Conservation (phyloP, 2,113 vertebrate species). For the Semicossyphus pulcher region DNA sequence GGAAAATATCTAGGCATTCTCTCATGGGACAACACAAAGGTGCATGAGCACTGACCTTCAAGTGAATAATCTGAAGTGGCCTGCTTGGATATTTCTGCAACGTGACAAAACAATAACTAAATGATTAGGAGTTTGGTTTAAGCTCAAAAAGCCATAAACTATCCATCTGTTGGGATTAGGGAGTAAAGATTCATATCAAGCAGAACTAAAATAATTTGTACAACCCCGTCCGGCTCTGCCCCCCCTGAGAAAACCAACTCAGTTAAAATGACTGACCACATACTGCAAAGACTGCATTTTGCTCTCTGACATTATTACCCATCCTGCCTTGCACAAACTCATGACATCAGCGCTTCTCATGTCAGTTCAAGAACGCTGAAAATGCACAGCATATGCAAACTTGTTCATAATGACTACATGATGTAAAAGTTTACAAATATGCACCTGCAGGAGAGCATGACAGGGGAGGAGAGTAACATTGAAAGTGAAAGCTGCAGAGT, state of each 20-base stretch:
- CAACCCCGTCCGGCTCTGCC: background rate
- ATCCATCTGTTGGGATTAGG: background rate
- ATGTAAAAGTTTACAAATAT: slow-evolving; percentile 12
- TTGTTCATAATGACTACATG: background rate
- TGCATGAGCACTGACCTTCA: background rate
- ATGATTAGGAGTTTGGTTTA: background rate
- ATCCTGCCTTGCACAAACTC: slow-evolving; percentile 9
- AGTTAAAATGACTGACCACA: background rate
- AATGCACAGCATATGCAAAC: background rate
- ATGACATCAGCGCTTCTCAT: slow-evolving; percentile 32
- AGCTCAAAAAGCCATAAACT: background rate
- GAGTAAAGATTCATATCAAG: background rate
- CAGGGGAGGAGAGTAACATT: background rate
- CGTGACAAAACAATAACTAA: background rate
- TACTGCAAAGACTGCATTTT: slow-evolving; percentile 1
- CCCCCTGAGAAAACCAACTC: background rate
- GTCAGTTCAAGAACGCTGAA: slow-evolving; percentile 26
- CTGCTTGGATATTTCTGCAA: background rate
- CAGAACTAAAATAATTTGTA: background rate
- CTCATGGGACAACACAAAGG: background rate
- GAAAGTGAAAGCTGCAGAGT: too few species aligned
- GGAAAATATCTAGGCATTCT: background rate
- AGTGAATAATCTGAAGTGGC: background rate
- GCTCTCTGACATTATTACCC: slow-evolving; percentile 18
- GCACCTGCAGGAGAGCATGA: slow-evolving; percentile 21